These are phyloP conservation scores for Eueides isabella DNA, from an alignment of 1,140 invertebrate genomes.

Conservation along the genomic window DNA sequence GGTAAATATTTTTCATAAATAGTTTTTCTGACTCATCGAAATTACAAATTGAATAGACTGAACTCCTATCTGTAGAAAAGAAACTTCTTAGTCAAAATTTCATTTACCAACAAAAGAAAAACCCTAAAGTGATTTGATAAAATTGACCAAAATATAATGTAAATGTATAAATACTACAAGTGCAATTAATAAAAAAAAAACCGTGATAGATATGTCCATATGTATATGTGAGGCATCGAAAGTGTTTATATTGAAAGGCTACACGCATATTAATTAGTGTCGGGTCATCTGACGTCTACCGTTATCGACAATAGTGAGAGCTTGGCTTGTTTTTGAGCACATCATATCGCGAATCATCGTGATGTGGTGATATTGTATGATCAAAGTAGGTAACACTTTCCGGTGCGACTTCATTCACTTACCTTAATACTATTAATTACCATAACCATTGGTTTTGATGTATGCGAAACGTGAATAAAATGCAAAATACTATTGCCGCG, in stretches of 20 bases:
- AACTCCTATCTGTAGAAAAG: too few species aligned
- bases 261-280: conserved; percentile 42
- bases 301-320: conserved; percentile 57
- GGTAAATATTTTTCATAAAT: too few species aligned
- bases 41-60: too few species aligned
- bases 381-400: conserved; percentile 47
- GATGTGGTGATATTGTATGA: conserved; percentile 47
- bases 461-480: conserved; percentile 1
- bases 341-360: conserved; percentile 56
- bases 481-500: background rate
- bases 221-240: conserved; percentile 33
- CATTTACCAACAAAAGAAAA: too few species aligned
- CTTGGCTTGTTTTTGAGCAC: conserved; percentile 56
- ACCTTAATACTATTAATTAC: background rate
- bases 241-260: conserved; percentile 36
- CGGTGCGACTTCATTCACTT: conserved; percentile 38
- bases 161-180: background rate
- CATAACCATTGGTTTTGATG: conserved; percentile 11
- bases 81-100: too few species aligned
- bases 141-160: background rate
- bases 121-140: too few species aligned
- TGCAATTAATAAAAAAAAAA: background rate
- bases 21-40: too few species aligned
- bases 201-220: background rate
- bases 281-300: conserved; percentile 55